Percentiles rank a stretch among this genome's conserved stretches.
These are phyloP conservation scores for Steinernema carpocapsae DNA, from an alignment of 2,888 invertebrate species.

Conservation along the genomic window DNA sequence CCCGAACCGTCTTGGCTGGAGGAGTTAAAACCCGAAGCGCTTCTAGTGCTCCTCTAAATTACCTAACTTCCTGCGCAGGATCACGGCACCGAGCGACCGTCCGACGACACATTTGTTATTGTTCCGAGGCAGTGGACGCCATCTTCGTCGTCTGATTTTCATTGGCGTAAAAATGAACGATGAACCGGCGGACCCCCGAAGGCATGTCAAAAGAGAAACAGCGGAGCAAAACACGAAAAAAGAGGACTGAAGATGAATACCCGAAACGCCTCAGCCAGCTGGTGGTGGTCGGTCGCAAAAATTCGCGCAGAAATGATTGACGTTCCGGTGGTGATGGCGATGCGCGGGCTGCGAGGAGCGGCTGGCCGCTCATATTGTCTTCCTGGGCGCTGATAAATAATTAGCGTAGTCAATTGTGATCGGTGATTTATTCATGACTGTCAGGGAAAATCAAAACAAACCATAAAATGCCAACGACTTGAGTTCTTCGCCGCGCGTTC, in stretches of 20 bases:
- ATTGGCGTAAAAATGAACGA: conserved; percentile 22
- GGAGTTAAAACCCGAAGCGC: background rate
- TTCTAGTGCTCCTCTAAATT: background rate
- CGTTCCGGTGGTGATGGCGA: conserved; percentile 18
- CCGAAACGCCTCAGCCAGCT: background rate
- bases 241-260: conserved; percentile 28
- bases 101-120: conserved; percentile 19
- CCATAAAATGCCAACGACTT: conserved; percentile 10
- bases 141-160: conserved; percentile 11
- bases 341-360: background rate
- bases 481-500: background rate
- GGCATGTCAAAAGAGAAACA: conserved; percentile 31
- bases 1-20: background rate
- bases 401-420: conserved; percentile 20
- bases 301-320: conserved; percentile 27
- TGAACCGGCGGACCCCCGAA: conserved; percentile 8
- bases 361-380: conserved; percentile 16
- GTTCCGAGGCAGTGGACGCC: background rate
- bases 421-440: conserved; percentile 28
- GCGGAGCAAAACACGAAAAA: conserved; percentile 32
- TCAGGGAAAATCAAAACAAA: conserved; percentile 22
- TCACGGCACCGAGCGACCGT: background rate
- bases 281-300: conserved; percentile 28
- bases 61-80: conserved; percentile 17
- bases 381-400: conserved; percentile 17